phyloP scores from a whole-genome alignment of 2,888 invertebrate genomes.

The Anoncus sp. region DNA sequence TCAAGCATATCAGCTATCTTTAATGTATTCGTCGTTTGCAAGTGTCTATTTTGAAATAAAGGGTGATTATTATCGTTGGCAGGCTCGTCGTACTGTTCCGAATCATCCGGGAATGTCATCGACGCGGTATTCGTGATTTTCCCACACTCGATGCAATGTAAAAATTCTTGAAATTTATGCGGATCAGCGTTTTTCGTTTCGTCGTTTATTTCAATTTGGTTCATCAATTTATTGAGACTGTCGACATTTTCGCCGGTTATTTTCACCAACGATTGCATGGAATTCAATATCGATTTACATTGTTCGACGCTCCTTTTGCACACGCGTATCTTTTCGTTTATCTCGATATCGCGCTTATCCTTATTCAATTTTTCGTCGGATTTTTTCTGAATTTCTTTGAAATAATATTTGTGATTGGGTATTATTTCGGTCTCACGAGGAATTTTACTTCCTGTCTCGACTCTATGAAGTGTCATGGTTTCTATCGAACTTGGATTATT shows the following conservation, averaged over 20 bases:
- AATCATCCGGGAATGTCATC: slow-evolving; percentile 14
- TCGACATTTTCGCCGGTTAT: slow-evolving; percentile 43
- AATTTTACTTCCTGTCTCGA: slow-evolving; percentile 21
- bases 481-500: background rate
- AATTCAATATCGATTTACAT: slow-evolving; percentile 58
- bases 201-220: slow-evolving; percentile 33
- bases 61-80: slow-evolving; percentile 46
- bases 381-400: slow-evolving; percentile 7
- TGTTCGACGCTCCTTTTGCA: slow-evolving; percentile 59
- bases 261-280: slow-evolving; percentile 44
- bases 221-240: slow-evolving; percentile 32
- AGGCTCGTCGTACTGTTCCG: slow-evolving; percentile 37
- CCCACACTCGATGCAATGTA: slow-evolving; percentile 70
- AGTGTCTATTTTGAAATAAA: slow-evolving; percentile 42
- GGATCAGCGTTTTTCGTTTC: slow-evolving; percentile 11
- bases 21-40: slow-evolving; percentile 29
- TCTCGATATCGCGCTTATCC: slow-evolving; percentile 37
- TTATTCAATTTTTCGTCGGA: background rate
- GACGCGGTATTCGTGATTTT: slow-evolving; percentile 21
- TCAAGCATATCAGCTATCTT: slow-evolving; percentile 25
- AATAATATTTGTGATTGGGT: background rate
- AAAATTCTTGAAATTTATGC: slow-evolving; percentile 34
- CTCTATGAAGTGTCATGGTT: slow-evolving; percentile 6
- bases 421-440: slow-evolving; percentile 19
- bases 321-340: slow-evolving; percentile 22